Evolutionary conservation across 2,888 invertebrate genomes (phyloP).

Genomic region (Pterobdella sp.): DNA sequence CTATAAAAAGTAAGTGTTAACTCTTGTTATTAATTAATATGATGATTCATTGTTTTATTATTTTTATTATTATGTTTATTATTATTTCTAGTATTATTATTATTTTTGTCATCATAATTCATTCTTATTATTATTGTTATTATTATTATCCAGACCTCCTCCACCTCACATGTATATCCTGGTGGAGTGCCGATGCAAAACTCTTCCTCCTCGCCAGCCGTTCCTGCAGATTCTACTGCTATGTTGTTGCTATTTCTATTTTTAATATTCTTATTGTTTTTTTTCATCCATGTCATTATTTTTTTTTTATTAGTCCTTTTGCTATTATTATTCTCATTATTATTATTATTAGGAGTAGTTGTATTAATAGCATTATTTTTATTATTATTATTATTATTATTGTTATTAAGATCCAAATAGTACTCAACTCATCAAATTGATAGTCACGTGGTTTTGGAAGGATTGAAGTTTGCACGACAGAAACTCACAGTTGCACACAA

Average conservation of each 20-base stretch:
- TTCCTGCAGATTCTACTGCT: not conserved
- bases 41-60: too few relatives aligned
- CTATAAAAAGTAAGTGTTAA: not conserved
- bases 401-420: too few relatives aligned
- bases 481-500: too few relatives aligned
- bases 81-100: not conserved
- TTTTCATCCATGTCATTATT: not conserved
- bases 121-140: not conserved
- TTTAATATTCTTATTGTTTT: not conserved
- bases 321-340: not conserved
- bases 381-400: too few relatives aligned
- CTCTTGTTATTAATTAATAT: not conserved
- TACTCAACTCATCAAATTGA: too few relatives aligned
- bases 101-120: not conserved
- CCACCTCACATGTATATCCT: not conserved
- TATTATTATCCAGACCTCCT: too few relatives aligned
- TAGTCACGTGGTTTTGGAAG: too few relatives aligned
- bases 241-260: not conserved
- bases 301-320: not conserved
- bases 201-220: not conserved
- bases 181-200: conserved; percentile 6
- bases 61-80: too few relatives aligned
- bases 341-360: too few relatives aligned
- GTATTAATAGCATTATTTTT: too few relatives aligned
- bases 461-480: too few relatives aligned